Percentiles rank a stretch among this genome's conserved stretches.
These are phyloP conservation scores for Protomyctophum bolini DNA, from an alignment of 2,113 vertebrate genomes.

Conservation along the genomic window DNA sequence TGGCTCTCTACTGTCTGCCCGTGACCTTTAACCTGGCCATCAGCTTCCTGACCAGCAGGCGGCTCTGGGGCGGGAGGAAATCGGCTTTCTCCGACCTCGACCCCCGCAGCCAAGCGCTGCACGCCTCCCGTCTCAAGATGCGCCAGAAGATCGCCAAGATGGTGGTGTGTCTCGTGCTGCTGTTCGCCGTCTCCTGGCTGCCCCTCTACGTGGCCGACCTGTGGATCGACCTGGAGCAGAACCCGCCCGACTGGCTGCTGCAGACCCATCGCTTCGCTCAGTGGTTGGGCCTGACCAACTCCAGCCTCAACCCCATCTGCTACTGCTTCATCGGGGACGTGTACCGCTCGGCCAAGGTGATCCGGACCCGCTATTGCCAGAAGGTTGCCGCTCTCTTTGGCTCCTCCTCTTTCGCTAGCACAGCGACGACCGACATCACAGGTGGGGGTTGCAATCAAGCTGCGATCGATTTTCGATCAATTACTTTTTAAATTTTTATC, in stretches of 20 bases:
- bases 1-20: conserved; percentile 88
- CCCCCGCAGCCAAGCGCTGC: conserved; percentile 80
- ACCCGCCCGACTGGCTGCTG: conserved; percentile 84
- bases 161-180: conserved; percentile 88
- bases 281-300: conserved; percentile 93
- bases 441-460: too few species aligned
- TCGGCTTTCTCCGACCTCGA: conserved; percentile 77
- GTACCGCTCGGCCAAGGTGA: conserved; percentile 86
- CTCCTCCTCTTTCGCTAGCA: conserved; percentile 71
- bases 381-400: conserved; percentile 83
- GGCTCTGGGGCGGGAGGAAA: conserved; percentile 81
- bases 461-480: too few species aligned
- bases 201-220: conserved; percentile 89
- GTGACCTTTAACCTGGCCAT: conserved; percentile 91
- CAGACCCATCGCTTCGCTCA: conserved; percentile 89
- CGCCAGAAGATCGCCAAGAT: conserved; percentile 90
- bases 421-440: conserved; percentile 19
- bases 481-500: too few species aligned
- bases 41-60: conserved; percentile 85
- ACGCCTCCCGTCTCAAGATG: conserved; percentile 83
- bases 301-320: conserved; percentile 92
- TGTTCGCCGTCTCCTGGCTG: conserved; percentile 90
- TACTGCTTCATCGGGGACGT: conserved; percentile 90
- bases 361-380: conserved; percentile 86
- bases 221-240: conserved; percentile 85